A percentile compares a stretch with the other conserved stretches of the same genome.
phyloP scores from a whole-genome alignment of 2,888 invertebrate genomes.

The Brachylomia viminalis region DNA sequence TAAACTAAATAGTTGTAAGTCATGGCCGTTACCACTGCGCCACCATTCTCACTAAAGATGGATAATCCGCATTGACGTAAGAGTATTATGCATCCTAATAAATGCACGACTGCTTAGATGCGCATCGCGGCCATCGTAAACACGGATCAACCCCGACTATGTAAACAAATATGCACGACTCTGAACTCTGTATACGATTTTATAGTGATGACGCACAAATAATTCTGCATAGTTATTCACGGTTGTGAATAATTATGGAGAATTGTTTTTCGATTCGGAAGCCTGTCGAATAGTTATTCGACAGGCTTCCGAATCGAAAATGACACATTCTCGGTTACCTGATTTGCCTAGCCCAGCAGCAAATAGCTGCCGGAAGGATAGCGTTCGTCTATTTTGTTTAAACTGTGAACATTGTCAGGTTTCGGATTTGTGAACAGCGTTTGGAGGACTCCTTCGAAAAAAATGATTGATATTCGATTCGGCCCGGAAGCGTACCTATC shows the following conservation, averaged over 20 bases:
- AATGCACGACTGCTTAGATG: not conserved
- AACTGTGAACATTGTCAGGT: not conserved
- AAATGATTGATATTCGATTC: not conserved
- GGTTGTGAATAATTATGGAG: not conserved
- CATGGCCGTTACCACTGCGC: not conserved
- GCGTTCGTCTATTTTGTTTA: not conserved
- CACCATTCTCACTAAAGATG: not conserved
- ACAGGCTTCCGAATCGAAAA: not conserved
- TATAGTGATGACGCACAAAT: slow-evolving; percentile 7
- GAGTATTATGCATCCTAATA: slow-evolving; percentile 13
- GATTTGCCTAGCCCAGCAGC: not conserved
- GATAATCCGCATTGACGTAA: not conserved
- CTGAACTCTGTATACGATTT: not conserved
- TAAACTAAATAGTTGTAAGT: not conserved
- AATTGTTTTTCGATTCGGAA: not conserved
- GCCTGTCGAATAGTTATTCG: too few relatives aligned
- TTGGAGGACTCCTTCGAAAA: not conserved
- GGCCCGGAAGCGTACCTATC: not conserved
- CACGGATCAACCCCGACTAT: not conserved
- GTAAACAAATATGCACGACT: not conserved
- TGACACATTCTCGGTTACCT: not conserved
- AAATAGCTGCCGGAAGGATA: not conserved
- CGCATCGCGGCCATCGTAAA: not conserved
- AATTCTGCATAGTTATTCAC: not conserved
- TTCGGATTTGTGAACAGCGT: not conserved